A percentile compares a stretch with the other conserved stretches of the same genome.
phyloP scores from a whole-genome alignment of 2,797 vertebrate genomes.

The Argentina silus region DNA sequence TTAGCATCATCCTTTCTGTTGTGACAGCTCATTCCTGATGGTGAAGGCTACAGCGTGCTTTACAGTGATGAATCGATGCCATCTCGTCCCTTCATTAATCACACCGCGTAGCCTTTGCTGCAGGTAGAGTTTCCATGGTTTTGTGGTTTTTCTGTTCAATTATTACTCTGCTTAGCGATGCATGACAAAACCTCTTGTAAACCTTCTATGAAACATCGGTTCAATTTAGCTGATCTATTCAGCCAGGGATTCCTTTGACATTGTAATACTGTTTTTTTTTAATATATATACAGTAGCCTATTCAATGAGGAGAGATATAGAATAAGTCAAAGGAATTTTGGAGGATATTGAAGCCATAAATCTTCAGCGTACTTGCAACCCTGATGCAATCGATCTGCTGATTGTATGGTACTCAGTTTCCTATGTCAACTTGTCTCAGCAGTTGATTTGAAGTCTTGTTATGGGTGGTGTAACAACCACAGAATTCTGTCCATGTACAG shows the following conservation, averaged over 20 bases:
- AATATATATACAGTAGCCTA: not conserved
- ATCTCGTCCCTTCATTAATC: not conserved
- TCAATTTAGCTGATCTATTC: not conserved
- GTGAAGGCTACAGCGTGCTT: not conserved
- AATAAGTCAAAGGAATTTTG: not conserved
- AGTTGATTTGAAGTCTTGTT: not conserved
- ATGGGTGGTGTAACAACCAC: not conserved
- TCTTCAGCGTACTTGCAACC: not conserved
- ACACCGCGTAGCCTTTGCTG: not conserved
- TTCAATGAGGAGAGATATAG: not conserved
- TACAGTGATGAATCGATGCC: conserved; percentile 1
- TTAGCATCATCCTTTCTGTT: not conserved
- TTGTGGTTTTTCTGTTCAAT: not conserved
- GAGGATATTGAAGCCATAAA: not conserved
- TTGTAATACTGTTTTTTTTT: not conserved
- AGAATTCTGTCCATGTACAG: not conserved
- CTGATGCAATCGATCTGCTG: not conserved
- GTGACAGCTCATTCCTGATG: not conserved
- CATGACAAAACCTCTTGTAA: not conserved
- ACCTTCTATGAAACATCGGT: not conserved
- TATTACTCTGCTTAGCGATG: not conserved
- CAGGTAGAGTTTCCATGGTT: not conserved
- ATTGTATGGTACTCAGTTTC: not conserved
- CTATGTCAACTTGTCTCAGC: not conserved
- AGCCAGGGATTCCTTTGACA: not conserved